Conservation (phyloP, 2,797 vertebrate genomes). For the Neostethus bicornis region DNA sequence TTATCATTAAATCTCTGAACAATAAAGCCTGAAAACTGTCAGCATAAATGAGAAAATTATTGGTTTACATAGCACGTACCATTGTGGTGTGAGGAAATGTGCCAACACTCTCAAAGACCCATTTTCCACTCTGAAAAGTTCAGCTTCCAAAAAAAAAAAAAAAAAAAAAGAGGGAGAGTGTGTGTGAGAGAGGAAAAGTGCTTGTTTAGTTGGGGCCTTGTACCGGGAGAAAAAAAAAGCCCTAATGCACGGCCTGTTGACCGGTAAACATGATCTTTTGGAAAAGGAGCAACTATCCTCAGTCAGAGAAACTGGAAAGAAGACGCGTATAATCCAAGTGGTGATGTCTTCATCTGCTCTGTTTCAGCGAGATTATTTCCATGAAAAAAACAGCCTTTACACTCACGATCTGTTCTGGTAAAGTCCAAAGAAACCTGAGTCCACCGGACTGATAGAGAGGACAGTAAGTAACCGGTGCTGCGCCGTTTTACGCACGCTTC, state of each 20-base stretch:
- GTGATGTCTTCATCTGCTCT: constrained; percentile 48
- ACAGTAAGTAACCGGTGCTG: constrained; percentile 68
- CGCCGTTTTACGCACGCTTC: constrained; percentile 61
- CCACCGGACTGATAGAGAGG: constrained; percentile 46
- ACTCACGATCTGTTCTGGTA: constrained; percentile 35
- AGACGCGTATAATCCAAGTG: constrained; percentile 62
- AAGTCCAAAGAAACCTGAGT: constrained; percentile 53
- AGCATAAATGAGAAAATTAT: constrained; percentile 76
- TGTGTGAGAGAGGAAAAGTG: constrained; percentile 66
- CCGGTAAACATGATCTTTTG: constrained; percentile 58
- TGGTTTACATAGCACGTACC: constrained; percentile 86
- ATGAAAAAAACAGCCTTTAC: constrained; percentile 31
- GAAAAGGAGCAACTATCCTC: constrained; percentile 46
- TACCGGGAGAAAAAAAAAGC: constrained; percentile 77
- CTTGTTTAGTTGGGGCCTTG: constrained; percentile 70
- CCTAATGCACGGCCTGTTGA: constrained; percentile 73
- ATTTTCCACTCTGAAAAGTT: constrained; percentile 84
- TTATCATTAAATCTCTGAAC: constrained; percentile 49
- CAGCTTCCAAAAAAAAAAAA: constrained; percentile 73
- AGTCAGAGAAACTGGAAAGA: constrained; percentile 23
- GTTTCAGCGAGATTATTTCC: constrained; percentile 50
- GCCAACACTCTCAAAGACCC: constrained; percentile 85
- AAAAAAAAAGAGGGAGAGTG: constrained; percentile 29
- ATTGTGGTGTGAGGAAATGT: constrained; percentile 82
- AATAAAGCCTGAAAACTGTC: constrained; percentile 58